Conservation (phyloP, 2,113 vertebrate species). For the Microtus richardsoni region DNA sequence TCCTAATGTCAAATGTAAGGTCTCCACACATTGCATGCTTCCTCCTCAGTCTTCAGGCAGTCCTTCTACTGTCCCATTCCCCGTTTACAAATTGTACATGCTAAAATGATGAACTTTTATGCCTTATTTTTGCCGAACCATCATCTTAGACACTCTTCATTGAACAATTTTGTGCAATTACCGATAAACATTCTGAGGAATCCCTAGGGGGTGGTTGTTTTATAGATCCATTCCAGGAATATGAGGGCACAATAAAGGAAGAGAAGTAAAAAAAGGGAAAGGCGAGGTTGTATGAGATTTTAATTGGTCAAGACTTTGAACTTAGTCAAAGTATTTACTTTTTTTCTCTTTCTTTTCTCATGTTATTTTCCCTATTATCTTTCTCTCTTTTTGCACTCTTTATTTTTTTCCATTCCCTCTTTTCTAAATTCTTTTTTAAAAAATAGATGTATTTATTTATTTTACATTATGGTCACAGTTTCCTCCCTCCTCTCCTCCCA, state of each 20-base stretch:
- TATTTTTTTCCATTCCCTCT: not conserved
- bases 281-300: not conserved
- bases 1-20: not conserved
- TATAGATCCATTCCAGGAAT: not conserved
- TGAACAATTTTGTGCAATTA: not conserved
- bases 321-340: not conserved
- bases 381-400: not conserved
- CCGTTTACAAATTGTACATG: not conserved
- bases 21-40: too few species aligned
- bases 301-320: not conserved
- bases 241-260: too few species aligned
- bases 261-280: rapidly evolving
- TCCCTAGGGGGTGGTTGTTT: not conserved
- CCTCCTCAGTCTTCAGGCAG: not conserved
- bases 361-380: not conserved
- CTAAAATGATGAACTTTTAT: not conserved
- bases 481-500: not conserved
- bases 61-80: not conserved
- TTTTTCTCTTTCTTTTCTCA: not conserved
- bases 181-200: not conserved
- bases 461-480: not conserved
- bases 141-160: not conserved
- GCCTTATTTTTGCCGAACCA: not conserved
- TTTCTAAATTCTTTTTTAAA: not conserved
- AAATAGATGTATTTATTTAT: not conserved